Conservation (phyloP, 2,888 invertebrate species). For the Desoria tigrina region DNA sequence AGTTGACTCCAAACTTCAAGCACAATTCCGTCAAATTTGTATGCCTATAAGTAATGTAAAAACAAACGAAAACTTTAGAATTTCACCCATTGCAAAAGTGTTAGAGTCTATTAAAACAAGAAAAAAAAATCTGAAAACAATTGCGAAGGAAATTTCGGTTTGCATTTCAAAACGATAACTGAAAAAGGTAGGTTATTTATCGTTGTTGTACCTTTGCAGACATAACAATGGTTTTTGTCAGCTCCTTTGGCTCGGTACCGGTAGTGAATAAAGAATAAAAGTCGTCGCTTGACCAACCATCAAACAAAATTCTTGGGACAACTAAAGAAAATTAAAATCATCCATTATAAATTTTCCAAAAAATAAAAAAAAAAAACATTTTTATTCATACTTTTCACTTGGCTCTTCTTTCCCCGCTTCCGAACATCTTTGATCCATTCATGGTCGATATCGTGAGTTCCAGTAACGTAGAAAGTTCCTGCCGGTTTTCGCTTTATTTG, state of each 20-base stretch:
- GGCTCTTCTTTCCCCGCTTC: constrained; percentile 62
- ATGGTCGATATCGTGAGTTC: constrained; percentile 80
- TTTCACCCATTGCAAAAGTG: no score
- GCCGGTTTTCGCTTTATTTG: constrained; percentile 71
- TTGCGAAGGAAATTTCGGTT: no score
- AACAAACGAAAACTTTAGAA: constrained; percentile 22
- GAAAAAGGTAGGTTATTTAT: constrained; percentile 1
- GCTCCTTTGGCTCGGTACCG: constrained; percentile 67
- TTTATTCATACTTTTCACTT: constrained; percentile 63
- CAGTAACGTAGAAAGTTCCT: constrained; percentile 68
- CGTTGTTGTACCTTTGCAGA: constrained; percentile 58
- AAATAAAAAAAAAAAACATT: constrained; percentile 11
- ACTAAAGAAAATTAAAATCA: constrained; percentile 61
- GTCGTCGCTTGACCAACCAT: constrained; percentile 78
- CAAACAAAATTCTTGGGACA: constrained; percentile 85
- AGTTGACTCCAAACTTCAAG: constrained; percentile 88
- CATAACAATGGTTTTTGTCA: constrained; percentile 70
- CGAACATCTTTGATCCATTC: constrained; percentile 77
- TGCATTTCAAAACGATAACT: background rate
- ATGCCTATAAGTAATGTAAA: constrained; percentile 63
- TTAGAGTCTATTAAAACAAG: no score
- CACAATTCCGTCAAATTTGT: constrained; percentile 85
- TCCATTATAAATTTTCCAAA: constrained; percentile 19
- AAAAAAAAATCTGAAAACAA: no score
- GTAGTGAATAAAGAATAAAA: constrained; percentile 71